Evolutionary conservation across 1,140 invertebrate genomes (phyloP).

Genomic region (Drosophila biarmipes): DNA sequence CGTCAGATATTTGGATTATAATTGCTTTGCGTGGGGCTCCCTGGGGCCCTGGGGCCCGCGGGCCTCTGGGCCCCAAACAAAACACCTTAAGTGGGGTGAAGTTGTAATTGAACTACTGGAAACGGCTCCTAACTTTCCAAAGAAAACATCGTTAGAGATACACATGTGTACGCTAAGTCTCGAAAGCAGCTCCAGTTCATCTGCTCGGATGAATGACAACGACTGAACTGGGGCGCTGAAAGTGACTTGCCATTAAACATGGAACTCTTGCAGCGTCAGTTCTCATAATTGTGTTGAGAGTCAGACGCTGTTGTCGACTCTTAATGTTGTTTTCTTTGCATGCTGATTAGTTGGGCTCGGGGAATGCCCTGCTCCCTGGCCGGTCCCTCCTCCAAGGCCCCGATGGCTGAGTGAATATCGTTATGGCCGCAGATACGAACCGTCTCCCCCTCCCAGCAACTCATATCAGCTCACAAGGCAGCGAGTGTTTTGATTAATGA

Average conservation of each 20-base stretch:
- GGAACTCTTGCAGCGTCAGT: conserved; percentile 82
- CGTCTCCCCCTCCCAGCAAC: conserved; percentile 10
- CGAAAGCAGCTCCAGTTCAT: conserved; percentile 33
- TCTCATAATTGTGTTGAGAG: conserved; percentile 82
- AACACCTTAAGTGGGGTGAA: conserved; percentile 73
- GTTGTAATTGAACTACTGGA: conserved; percentile 81
- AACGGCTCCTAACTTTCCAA: conserved; percentile 79
- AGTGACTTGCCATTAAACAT: conserved; percentile 82
- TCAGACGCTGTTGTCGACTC: conserved; percentile 80
- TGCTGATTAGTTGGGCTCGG: conserved; percentile 79
- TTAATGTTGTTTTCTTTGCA: conserved; percentile 83
- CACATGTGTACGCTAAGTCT: neutral
- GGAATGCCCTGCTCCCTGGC: conserved; percentile 54
- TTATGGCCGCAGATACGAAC: conserved; percentile 54
- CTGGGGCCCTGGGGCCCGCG: too few species aligned
- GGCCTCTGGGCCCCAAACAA: conserved; percentile 43
- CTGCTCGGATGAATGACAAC: conserved; percentile 62
- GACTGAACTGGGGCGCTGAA: conserved; percentile 79
- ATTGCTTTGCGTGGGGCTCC: conserved; percentile 3
- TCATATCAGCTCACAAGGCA: conserved; percentile 53
- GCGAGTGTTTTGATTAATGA: conserved; percentile 82
- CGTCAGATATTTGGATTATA: conserved; percentile 24
- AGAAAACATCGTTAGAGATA: conserved; percentile 72
- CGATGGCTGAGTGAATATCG: conserved; percentile 75
- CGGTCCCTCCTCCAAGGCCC: conserved; percentile 21